A percentile compares a stretch with the other conserved stretches of the same genome.
Conservation (phyloP, 2,888 invertebrate genomes). For the Andrena minutula region DNA sequence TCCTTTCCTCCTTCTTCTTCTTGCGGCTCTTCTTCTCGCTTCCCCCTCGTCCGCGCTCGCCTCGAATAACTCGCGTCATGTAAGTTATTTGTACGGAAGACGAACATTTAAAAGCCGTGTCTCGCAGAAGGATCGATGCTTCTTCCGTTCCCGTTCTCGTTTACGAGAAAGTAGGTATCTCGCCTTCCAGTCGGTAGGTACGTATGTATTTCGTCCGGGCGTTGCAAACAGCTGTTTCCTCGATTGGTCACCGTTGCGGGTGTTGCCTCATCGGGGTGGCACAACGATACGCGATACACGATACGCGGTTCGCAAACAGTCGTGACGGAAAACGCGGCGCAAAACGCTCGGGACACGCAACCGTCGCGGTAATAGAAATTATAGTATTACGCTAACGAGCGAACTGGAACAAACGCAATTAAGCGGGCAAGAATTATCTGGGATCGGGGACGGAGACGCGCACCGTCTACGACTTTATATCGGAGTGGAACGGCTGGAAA, state of each 20-base stretch:
- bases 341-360: constrained; percentile 20
- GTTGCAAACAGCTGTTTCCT: not conserved
- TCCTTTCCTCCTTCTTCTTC: constrained; percentile 71
- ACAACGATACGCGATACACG: not conserved
- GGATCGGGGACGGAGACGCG: constrained; percentile 7
- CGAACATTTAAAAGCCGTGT: constrained; percentile 66
- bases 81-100: constrained; percentile 75
- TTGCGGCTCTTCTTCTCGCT: constrained; percentile 55
- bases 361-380: constrained; percentile 16
- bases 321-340: constrained; percentile 3
- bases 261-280: not conserved
- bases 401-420: constrained; percentile 25
- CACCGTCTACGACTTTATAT: constrained; percentile 20
- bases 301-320: constrained; percentile 1
- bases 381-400: constrained; percentile 16
- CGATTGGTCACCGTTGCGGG: no score
- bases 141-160: constrained; percentile 21
- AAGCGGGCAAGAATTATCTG: constrained; percentile 26
- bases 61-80: constrained; percentile 70
- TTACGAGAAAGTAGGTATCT: constrained; percentile 14
- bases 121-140: constrained; percentile 65
- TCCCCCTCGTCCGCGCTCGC: constrained; percentile 34
- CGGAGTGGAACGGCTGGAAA: constrained; percentile 6
- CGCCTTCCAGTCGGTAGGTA: not conserved
- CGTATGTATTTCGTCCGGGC: not conserved